A percentile compares a stretch with the other conserved stretches of the same genome.
phyloP scores from a whole-genome alignment of 2,797 vertebrate genomes.

The Coluber constrictor region DNA sequence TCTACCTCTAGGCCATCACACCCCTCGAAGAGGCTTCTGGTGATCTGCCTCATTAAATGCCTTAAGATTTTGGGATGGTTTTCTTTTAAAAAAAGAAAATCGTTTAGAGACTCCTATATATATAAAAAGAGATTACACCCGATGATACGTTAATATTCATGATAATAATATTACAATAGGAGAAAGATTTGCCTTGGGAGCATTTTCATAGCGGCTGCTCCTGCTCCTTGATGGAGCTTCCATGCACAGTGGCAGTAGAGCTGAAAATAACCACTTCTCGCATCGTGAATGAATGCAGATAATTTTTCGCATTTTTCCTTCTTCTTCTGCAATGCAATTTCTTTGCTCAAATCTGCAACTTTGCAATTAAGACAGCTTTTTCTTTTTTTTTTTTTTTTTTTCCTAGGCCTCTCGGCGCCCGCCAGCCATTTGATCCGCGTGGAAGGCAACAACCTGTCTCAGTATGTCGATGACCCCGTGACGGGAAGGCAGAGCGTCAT shows the following conservation, averaged over 20 bases:
- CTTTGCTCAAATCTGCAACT: background rate
- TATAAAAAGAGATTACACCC: background rate
- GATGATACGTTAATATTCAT: background rate
- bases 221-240: no score
- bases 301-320: background rate
- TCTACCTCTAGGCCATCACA: no score
- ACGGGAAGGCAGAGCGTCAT: slow-evolving; percentile 94
- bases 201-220: background rate
- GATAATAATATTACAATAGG: background rate
- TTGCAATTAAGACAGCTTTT: slow-evolving; percentile 15
- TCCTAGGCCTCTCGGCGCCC: slow-evolving; percentile 87
- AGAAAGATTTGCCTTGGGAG: background rate
- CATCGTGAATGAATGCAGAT: background rate
- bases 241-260: background rate
- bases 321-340: background rate
- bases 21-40: no score
- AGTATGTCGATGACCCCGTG: slow-evolving; percentile 93
- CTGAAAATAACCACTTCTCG: background rate
- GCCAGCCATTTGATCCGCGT: slow-evolving; percentile 96
- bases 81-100: background rate
- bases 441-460: slow-evolving; percentile 91
- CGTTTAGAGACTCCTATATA: background rate
- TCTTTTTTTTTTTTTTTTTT: background rate
- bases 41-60: background rate
- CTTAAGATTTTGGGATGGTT: background rate